Percentiles rank a stretch among this genome's conserved stretches.
Conservation (phyloP, 2,797 vertebrate genomes). For the Cichlasoma orientale region DNA sequence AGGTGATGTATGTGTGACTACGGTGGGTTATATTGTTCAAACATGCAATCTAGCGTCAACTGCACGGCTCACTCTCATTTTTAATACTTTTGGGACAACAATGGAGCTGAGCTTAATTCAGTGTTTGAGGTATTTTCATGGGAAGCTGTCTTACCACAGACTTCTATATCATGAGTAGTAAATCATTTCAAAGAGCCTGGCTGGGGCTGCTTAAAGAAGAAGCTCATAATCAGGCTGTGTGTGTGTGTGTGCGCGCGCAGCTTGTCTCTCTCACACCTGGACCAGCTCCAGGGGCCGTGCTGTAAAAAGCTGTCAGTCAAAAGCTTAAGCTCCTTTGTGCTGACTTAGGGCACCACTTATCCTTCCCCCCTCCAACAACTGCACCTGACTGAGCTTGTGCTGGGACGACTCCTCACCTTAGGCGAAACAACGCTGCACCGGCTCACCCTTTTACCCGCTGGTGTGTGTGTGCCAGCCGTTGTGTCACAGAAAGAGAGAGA, state of each 20-base stretch:
- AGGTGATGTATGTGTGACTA: background rate
- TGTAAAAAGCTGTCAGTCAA: conserved; percentile 74
- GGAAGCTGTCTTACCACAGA: conserved; percentile 30
- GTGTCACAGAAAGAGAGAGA: background rate
- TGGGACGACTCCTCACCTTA: conserved; percentile 37
- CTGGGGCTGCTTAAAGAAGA: conserved; percentile 31
- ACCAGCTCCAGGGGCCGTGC: conserved; percentile 57
- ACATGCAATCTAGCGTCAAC: background rate
- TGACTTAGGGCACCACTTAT: conserved; percentile 68
- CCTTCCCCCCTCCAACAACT: conserved; percentile 34
- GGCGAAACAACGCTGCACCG: conserved; percentile 37
- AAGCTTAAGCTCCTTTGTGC: conserved; percentile 61
- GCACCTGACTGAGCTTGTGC: conserved; percentile 66
- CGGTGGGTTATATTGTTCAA: background rate
- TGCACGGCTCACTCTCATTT: background rate
- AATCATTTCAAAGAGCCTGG: conserved; percentile 27
- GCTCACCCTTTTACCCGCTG: conserved; percentile 29
- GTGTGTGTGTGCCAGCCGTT: conserved; percentile 27
- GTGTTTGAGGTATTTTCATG: background rate
- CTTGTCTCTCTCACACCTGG: conserved; percentile 67
- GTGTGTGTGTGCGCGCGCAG: conserved; percentile 24
- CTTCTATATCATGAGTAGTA: conserved; percentile 26
- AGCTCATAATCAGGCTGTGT: conserved; percentile 44
- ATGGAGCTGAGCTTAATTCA: background rate
- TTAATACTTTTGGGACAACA: background rate